These are phyloP conservation scores for Coreius guichenoti DNA, from an alignment of 2,797 vertebrate genomes.

Conservation along the genomic window DNA sequence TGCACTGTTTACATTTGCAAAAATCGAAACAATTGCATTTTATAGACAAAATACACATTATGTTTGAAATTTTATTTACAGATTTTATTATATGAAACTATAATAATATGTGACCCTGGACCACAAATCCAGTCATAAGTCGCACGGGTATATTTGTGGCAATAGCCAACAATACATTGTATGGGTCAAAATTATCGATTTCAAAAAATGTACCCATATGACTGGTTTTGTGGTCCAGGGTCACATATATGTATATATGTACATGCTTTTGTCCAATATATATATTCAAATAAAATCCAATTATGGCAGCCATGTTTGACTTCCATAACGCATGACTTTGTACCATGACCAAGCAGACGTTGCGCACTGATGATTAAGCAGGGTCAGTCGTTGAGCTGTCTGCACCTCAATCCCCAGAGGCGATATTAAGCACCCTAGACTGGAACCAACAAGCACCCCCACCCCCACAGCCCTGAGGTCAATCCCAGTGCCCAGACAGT, in stretches of 20 bases:
- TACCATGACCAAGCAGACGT: constrained; percentile 78
- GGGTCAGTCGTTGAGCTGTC: constrained; percentile 78
- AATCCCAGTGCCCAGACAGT: constrained; percentile 80
- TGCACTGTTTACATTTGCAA: not conserved
- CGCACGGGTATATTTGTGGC: no score
- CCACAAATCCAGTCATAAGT: no score
- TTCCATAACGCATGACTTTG: constrained; percentile 62
- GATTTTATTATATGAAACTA: not conserved
- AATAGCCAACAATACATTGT: no score
- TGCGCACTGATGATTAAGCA: constrained; percentile 56
- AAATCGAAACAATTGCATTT: no score
- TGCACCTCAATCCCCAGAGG: constrained; percentile 81
- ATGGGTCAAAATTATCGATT: no score
- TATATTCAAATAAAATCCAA: not conserved
- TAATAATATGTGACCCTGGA: no score
- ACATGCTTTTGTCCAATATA: no score
- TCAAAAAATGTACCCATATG: no score
- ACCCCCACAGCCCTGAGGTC: constrained; percentile 73
- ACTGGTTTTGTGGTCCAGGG: no score
- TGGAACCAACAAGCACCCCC: constrained; percentile 58
- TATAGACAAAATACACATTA: no score
- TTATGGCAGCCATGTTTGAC: constrained; percentile 23
- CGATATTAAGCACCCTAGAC: constrained; percentile 79
- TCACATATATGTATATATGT: no score
- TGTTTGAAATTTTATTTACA: no score